These are phyloP conservation scores for Boleophthalmus pectinirostris DNA, from an alignment of 2,113 vertebrate species.

Conservation along the genomic window DNA sequence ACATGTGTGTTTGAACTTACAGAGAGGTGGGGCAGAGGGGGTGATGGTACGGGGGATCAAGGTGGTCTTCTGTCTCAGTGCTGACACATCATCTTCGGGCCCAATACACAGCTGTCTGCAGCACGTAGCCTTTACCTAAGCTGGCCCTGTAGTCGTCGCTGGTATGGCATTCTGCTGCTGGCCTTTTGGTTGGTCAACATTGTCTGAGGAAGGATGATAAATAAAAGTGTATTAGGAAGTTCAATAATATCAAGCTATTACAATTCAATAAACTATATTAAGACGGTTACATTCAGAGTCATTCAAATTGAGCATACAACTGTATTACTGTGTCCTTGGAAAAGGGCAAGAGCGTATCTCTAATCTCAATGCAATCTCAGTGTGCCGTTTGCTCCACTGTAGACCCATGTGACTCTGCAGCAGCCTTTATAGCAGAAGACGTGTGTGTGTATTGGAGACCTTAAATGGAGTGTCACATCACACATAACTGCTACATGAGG, in stretches of 20 bases:
- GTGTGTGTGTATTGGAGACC: neutral
- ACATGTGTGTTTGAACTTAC: constrained; percentile 68
- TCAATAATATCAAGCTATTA: neutral
- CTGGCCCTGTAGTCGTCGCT: constrained; percentile 43
- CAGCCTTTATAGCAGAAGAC: constrained; percentile 27
- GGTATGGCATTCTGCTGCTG: constrained; percentile 45
- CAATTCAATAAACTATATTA: neutral
- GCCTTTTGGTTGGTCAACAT: constrained; percentile 38
- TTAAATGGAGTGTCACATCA: neutral
- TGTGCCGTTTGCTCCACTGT: constrained; percentile 25
- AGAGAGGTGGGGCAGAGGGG: constrained; percentile 4
- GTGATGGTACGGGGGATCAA: constrained; percentile 38
- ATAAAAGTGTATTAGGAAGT: constrained; percentile 7
- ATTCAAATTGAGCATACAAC: neutral
- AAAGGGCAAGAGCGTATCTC: constrained; percentile 35
- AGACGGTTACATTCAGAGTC: neutral
- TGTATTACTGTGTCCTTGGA: constrained; percentile 27
- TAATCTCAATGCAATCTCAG: constrained; percentile 41
- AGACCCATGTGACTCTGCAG: constrained; percentile 41
- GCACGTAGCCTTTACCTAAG: constrained; percentile 50
- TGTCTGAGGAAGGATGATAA: constrained; percentile 19
- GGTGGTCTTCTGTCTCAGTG: constrained; percentile 51
- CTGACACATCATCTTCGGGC: constrained; percentile 48
- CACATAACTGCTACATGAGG: constrained; percentile 9
- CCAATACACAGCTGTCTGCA: constrained; percentile 56